Evolutionary conservation across 2,888 invertebrate genomes (phyloP), one percentile per base, ranked within the genome.

Genomic region (Dione juno): DNA sequence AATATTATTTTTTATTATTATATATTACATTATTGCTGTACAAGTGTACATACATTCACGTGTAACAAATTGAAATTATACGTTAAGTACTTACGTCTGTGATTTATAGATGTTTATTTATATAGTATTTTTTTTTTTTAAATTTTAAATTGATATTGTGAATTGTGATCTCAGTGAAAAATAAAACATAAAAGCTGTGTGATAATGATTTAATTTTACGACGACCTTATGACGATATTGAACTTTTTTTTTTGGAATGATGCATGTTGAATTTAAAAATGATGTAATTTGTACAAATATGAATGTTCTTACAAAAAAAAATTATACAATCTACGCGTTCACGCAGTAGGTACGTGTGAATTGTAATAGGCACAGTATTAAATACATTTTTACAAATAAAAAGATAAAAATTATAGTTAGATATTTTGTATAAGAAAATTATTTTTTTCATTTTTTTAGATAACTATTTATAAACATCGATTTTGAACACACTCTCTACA

Each of bases 121-220:
- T 71, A 69, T 35, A 28, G 28, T 3, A 16, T 67, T 57, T 70
- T 67, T 53, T 57, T 73, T 71, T 67, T 81, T 83, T 87, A 81
- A 84, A 85, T 83, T 43, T 85, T 80, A 82, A 83, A 80, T 86
- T 86, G 86, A 85, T 85, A 85, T 73, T 83, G 87, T 88, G 82
- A 84, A 80, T 88, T 89, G 90, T 90, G 92, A 92, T 92, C 92
- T 92, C 92, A 91, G 82, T 87, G 83, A 84, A 78, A 80, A 89
- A 89, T 87, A 89, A 87, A 87, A 82, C 82, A 82, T 84, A 75
- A 86, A 89, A 88, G 84, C 78, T 75, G 52, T 72, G 68, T 75
- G 43, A 41, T 66, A 28, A 61, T 43, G 1, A 45, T 61, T 61
- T 45, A 10, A 1, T 59, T 10, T 21, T 6, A 9, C 1, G 8